Evolutionary conservation across 1,140 invertebrate genomes (phyloP).

Genomic region (Eurosta solidaginis): DNA sequence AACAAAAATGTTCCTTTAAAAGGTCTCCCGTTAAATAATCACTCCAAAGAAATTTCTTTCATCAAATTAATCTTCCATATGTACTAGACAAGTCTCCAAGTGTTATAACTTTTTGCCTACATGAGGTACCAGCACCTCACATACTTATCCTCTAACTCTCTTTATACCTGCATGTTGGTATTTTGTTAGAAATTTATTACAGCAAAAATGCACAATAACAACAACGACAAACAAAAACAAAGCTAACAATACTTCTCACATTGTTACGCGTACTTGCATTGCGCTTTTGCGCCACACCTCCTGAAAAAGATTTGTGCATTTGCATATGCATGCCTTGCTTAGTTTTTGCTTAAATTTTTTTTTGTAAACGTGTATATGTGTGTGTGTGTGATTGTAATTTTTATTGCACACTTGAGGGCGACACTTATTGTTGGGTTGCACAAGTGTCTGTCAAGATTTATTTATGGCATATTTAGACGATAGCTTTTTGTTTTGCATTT

Average conservation of each 20-base stretch:
- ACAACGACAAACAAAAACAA: no score
- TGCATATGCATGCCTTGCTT: background rate
- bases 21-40: no score
- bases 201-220: background rate
- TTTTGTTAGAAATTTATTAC: conserved; percentile 3
- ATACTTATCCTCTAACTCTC: background rate
- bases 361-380: background rate
- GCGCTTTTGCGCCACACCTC: background rate
- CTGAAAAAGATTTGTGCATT: background rate
- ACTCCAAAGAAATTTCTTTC: no score
- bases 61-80: no score
- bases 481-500: background rate
- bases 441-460: conserved; percentile 17
- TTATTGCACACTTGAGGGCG: conserved; percentile 24
- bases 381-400: conserved; percentile 8
- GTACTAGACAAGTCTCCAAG: background rate
- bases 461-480: conserved; percentile 25
- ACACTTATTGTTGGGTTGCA: conserved; percentile 22
- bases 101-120: background rate
- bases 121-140: no score
- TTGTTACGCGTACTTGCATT: background rate
- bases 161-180: background rate
- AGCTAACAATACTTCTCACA: no score
- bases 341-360: background rate
- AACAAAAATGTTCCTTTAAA: no score